Conservation (phyloP, 2,113 vertebrate genomes). For the Lynx canadensis region DNA sequence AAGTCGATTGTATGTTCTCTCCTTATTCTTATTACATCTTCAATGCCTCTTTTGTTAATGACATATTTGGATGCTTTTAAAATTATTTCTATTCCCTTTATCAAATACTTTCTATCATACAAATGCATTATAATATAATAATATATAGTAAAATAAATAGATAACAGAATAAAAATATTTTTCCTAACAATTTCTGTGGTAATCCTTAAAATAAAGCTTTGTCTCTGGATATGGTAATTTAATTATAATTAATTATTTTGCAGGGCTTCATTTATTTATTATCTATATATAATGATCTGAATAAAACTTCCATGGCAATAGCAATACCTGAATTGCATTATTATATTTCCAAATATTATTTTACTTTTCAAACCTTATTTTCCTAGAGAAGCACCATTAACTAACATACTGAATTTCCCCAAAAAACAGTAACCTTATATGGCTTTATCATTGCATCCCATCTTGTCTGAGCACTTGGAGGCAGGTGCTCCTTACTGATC, state of each 20-base stretch:
- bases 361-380: slow-evolving; percentile 5
- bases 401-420: not conserved
- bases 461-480: not conserved
- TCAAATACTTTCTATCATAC: slow-evolving; percentile 8
- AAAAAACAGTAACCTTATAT: not conserved
- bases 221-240: slow-evolving; percentile 40
- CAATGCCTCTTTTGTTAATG: not conserved
- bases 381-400: not conserved
- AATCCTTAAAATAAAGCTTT: slow-evolving; percentile 42
- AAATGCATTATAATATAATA: not conserved
- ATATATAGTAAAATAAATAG: not conserved
- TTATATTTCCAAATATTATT: not conserved
- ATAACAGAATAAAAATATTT: not conserved
- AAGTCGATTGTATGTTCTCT: not conserved
- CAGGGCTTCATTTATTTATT: slow-evolving; percentile 48
- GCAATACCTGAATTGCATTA: not conserved
- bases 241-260: slow-evolving; percentile 33
- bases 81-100: slow-evolving; percentile 15
- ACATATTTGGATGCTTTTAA: not conserved
- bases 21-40: not conserved
- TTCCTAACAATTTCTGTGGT: not conserved
- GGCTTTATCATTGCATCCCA: not conserved
- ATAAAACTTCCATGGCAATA: not conserved
- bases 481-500: not conserved
- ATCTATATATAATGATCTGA: slow-evolving; percentile 40